phyloP scores from a whole-genome alignment of 2,888 invertebrate genomes.

The Lasius fuliginosus region DNA sequence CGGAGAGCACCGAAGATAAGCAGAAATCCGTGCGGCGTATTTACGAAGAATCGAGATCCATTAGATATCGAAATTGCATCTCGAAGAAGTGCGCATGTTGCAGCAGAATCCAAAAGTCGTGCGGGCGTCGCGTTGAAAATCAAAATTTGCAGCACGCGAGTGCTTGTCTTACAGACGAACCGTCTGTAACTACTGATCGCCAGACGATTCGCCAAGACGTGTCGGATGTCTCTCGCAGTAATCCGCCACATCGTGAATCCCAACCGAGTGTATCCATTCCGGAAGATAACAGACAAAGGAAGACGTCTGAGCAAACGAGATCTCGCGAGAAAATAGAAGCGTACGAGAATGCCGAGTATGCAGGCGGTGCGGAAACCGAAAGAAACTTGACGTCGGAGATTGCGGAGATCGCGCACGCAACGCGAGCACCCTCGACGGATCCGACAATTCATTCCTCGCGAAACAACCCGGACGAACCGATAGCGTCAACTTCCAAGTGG shows the following conservation, averaged over 20 bases:
- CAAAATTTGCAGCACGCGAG: neutral
- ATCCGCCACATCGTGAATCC: neutral
- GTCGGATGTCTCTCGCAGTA: neutral
- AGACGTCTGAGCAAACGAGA: constrained; percentile 10
- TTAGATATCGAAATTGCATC: neutral
- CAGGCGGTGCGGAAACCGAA: neutral
- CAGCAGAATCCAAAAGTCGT: neutral
- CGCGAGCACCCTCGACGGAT: neutral
- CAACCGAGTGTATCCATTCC: neutral
- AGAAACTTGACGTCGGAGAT: neutral
- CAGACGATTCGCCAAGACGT: neutral
- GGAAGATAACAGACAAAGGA: neutral
- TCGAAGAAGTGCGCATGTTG: neutral
- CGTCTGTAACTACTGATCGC: neutral
- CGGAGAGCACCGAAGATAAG: neutral
- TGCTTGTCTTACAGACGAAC: neutral
- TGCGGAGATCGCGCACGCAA: neutral
- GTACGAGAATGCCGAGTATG: neutral
- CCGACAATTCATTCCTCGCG: neutral
- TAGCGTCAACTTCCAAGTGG: constrained; percentile 30
- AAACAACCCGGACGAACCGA: neutral
- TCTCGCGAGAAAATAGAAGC: neutral
- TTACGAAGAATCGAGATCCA: neutral
- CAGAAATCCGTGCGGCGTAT: neutral
- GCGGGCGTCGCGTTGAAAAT: neutral